Evolutionary conservation across 2,113 vertebrate species (phyloP), one percentile per base, ranked within the genome.

Genomic region (Centropristis striata): DNA sequence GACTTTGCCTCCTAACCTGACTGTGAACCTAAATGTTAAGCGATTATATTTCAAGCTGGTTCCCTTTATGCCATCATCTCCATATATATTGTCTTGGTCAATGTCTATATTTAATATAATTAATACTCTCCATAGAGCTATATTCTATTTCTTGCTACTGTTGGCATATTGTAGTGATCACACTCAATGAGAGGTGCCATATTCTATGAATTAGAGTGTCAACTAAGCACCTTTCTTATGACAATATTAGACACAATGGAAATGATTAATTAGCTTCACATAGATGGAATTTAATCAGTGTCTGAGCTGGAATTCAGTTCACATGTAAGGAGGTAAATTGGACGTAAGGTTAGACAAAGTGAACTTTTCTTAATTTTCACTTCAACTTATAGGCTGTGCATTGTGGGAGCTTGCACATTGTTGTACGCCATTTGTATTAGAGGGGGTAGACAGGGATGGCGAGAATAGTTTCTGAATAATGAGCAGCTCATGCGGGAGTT

Each of bases 201-300:
- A 68, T 74, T 53, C 46, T 78, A 12, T 94, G 90, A 94, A 92
- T 91, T 67, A 81, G 83, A 92, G 78, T 90, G 90, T 94, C 90
- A 92, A 87, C 90, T 93, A 91, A 94, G 90, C 92, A 93, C 88
- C 90, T 94, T 93, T 91, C 85, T 80, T 85, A 73, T 84, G 80
- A 88, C 87, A 87, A 90, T 90, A 93, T 90, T 84, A 88, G 58
- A 72, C 89, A 88, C 84, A 92, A 90, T 90, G 75, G 88, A 86
- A 91, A 84, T 88, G 78, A 92, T 91, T 89, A 93, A 93, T 91
- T 92, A 87, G 78, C 82, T 75, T 83, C 74, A 80, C 71, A 92
- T 87, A 73, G 83, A 86, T 91, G 61, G 65, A 88, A 86, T 86
- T 89, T 76, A 89, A 86, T 92, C 84, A 77, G 84, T 59, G 72